Evolutionary conservation across 2,113 vertebrate species (phyloP).

Genomic region (Cheirogaleus medius): DNA sequence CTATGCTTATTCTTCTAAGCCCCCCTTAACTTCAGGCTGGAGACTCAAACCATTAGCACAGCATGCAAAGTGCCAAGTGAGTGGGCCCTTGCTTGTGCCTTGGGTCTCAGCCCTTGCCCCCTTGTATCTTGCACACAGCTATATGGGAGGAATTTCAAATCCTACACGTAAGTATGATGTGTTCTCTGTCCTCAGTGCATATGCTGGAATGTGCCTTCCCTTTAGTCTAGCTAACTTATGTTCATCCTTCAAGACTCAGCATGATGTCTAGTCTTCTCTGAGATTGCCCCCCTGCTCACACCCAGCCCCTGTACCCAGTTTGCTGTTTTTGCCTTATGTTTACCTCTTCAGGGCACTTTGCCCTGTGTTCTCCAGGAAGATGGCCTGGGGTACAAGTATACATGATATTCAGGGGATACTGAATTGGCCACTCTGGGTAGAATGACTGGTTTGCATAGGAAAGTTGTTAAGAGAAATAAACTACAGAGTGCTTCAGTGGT

Average conservation of each 20-base stretch:
- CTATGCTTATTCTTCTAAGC: not conserved
- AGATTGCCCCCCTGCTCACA: not conserved
- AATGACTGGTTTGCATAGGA: not conserved
- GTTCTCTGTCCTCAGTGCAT: not conserved
- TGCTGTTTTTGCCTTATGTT: not conserved
- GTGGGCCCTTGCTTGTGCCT: not conserved
- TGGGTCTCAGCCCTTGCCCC: not conserved
- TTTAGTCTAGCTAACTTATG: not conserved
- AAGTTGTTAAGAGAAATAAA: not conserved
- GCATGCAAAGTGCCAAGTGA: not conserved
- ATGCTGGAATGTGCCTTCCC: not conserved
- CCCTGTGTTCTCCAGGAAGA: not conserved
- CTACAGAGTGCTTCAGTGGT: not conserved
- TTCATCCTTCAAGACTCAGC: not conserved
- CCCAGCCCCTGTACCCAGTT: not conserved
- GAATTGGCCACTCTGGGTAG: not conserved
- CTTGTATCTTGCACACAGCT: not conserved
- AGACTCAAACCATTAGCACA: not conserved
- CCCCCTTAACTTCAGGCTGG: not conserved
- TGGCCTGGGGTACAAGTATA: not conserved
- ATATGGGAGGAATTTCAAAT: not conserved
- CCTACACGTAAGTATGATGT: accelerated
- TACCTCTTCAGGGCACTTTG: not conserved
- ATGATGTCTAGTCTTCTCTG: not conserved
- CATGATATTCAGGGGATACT: not conserved